Percentiles rank a stretch among this genome's conserved stretches.
phyloP scores from a whole-genome alignment of 2,113 vertebrate species.

The Ceuthmochares aereus region DNA sequence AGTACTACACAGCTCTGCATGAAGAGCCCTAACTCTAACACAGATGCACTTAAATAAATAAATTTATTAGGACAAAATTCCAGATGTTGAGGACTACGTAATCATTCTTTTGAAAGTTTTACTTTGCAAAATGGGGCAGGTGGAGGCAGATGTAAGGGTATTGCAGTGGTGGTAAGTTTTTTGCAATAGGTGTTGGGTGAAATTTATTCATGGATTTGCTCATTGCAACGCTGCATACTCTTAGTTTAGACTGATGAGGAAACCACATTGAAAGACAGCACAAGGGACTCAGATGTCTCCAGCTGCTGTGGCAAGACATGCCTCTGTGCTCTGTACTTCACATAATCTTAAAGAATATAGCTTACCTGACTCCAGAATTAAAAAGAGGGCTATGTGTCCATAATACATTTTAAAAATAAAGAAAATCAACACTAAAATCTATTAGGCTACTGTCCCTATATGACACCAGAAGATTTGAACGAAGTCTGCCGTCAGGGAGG shows the following conservation, averaged over 20 bases:
- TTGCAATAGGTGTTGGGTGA: not conserved
- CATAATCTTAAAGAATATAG: not conserved
- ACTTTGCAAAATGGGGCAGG: not conserved
- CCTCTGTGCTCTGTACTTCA: not conserved
- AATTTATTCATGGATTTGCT: not conserved
- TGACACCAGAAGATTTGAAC: not conserved
- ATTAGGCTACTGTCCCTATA: not conserved
- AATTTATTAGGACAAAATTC: not conserved
- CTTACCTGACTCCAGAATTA: not conserved
- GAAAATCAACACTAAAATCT: not conserved
- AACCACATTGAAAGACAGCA: constrained; percentile 21
- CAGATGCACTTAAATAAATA: not conserved
- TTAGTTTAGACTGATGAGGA: constrained; percentile 8
- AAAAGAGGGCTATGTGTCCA: not conserved
- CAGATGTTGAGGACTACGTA: not conserved
- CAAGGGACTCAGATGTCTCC: constrained; percentile 3
- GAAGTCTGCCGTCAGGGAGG: not conserved
- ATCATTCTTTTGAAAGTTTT: not conserved
- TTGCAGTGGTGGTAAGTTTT: accelerated
- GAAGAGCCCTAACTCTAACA: not conserved
- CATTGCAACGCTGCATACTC: not conserved
- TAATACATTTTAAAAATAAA: not conserved
- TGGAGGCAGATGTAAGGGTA: not conserved
- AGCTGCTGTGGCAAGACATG: not conserved
- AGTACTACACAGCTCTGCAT: not conserved